Evolutionary conservation across 2,888 invertebrate genomes (phyloP).

Genomic region (Eupsilia transversa): DNA sequence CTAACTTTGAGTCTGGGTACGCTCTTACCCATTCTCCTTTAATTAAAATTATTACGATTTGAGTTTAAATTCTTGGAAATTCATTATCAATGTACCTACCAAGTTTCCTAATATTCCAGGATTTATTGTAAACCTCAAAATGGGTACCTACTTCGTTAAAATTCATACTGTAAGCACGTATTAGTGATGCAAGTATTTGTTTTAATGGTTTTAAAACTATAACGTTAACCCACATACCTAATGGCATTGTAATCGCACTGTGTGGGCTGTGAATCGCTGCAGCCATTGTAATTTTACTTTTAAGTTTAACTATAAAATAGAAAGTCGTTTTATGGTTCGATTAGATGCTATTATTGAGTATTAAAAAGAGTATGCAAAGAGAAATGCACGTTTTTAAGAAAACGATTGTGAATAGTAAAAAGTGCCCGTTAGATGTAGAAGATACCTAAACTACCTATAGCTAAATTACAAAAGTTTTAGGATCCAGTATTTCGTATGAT

Average conservation of each 20-base stretch:
- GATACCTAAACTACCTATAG: background rate
- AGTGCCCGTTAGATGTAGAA: background rate
- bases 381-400: conserved; percentile 20
- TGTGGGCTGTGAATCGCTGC: conserved; percentile 44
- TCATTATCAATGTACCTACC: background rate
- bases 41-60: no score
- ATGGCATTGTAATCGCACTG: conserved; percentile 58
- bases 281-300: conserved; percentile 49
- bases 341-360: conserved; percentile 20
- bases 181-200: conserved; percentile 40
- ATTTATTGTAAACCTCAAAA: background rate
- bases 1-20: no score
- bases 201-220: conserved; percentile 50
- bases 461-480: background rate
- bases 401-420: background rate
- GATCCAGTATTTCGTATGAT: background rate
- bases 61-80: background rate
- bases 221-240: conserved; percentile 58
- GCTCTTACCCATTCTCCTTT: no score
- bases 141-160: background rate
- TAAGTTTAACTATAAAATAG: conserved; percentile 49
- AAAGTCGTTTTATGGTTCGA: conserved; percentile 52
- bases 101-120: background rate
- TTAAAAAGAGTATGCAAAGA: conserved; percentile 29
- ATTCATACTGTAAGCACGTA: conserved; percentile 1